Evolutionary conservation across 2,888 invertebrate species (phyloP), one percentile per base, ranked within the genome.

Genomic region (Macrophya alboannulata): DNA sequence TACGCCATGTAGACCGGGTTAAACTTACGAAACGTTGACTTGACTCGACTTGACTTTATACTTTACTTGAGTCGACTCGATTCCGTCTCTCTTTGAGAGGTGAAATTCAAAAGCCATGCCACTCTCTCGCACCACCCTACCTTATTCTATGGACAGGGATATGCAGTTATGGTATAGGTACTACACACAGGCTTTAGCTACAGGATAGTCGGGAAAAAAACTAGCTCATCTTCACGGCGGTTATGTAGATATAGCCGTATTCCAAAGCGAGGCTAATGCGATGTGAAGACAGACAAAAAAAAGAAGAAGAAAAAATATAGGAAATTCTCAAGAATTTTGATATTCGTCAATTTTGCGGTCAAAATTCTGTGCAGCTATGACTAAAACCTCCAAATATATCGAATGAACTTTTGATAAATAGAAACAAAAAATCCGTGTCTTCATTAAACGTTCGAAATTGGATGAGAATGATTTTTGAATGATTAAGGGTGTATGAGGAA

Each of bases 191-290:
- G 10, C 25, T 62, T 12, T 62, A 77, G 51, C 55, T 40, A 77
- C 21, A 55, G 55, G 85, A 84, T 87, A 68, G 72, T 85, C 6
- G 25, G 21, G 74, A 1, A 45, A 74, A 74, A 45, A 74, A 45
- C 74, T 10, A n/a, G 21, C 43, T 74, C 45, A 74, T 74, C 43
- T 74, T 74, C 74, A 74, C 45, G 74, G 74, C 12, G 45, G 21
- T 45, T 15, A 74, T 74, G 45, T 25, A 48, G 74, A 43, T 48
- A 45, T 37, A 68, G 6, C 6, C 5, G 37, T 68, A 68, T 68
- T 37, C 6, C 15, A 37, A 31, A 17, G 37, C 37, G 68, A 68
- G 37, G 31, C 68, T 68, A 37, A 68, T 68, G 15, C 68, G 17
- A 68, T 2, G 68, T 1, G 10, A 17, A 37, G 6, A 37, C n/a